Percentiles rank a stretch among this genome's conserved stretches.
phyloP scores from a whole-genome alignment of 1,140 invertebrate species.

The Uloborus diversus region DNA sequence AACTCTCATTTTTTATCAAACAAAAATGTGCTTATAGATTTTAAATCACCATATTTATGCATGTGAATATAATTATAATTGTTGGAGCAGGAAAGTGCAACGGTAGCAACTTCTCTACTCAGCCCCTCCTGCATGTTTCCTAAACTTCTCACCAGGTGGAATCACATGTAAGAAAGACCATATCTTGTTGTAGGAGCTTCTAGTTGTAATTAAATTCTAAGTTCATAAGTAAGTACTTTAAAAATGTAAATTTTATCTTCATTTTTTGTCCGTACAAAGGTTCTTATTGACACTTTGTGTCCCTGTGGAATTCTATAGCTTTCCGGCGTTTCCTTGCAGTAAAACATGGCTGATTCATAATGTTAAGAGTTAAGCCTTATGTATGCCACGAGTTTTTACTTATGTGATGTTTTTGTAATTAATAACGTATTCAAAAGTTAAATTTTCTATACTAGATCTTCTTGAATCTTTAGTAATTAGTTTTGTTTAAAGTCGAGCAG shows the following conservation, averaged over 20 bases:
- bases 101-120: no score
- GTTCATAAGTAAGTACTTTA: slow-evolving; percentile 21
- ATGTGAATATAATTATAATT: no score
- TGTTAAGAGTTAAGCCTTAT: slow-evolving; percentile 44
- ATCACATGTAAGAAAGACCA: neutral
- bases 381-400: slow-evolving; percentile 26
- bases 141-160: neutral
- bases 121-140: no score
- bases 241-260: neutral
- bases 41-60: no score
- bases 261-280: neutral
- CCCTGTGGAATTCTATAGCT: neutral
- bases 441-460: neutral
- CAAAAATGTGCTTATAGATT: no score
- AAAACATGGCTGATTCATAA: slow-evolving; percentile 21
- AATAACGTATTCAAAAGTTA: neutral
- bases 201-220: slow-evolving; percentile 28
- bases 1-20: no score
- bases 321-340: slow-evolving; percentile 11
- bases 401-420: no score
- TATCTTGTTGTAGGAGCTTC: neutral
- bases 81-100: no score
- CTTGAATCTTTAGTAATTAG: no score
- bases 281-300: neutral
- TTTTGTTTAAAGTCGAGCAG: no score